Conservation (phyloP, 1,140 invertebrate genomes). For the Radopholus similis region DNA sequence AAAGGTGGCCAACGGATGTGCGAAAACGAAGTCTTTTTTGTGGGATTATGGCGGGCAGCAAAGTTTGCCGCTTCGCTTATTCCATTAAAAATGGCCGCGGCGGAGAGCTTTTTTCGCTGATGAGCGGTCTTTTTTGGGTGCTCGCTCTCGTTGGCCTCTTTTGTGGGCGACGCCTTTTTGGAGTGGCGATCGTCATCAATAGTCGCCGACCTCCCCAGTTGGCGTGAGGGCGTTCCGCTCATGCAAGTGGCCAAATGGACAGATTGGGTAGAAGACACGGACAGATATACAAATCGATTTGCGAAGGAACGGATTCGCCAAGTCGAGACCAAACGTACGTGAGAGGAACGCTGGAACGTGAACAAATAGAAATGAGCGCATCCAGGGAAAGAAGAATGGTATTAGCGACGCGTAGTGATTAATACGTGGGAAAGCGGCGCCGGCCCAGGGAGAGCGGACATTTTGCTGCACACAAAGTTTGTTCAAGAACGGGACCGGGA, state of each 20-base stretch:
- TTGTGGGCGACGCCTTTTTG: too few species aligned
- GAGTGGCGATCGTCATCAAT: slow-evolving; percentile 9
- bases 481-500: too few species aligned
- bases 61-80: slow-evolving; percentile 8
- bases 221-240: background rate
- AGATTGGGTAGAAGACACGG: too few species aligned
- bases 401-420: background rate
- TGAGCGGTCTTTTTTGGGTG: background rate
- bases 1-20: slow-evolving; percentile 13
- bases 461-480: background rate
- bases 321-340: background rate
- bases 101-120: slow-evolving; percentile 9
- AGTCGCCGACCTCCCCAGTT: background rate
- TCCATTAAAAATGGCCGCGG: slow-evolving; percentile 17
- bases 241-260: background rate
- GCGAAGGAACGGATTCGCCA: background rate
- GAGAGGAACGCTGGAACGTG: background rate
- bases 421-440: slow-evolving; percentile 3
- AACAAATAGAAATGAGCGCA: background rate
- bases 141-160: background rate
- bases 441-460: background rate
- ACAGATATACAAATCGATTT: background rate
- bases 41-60: background rate
- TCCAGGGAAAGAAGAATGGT: background rate
- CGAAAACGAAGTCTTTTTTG: slow-evolving; percentile 10